These are phyloP conservation scores for Diceros bicornis DNA, from an alignment of 2,797 vertebrate genomes.

Conservation along the genomic window DNA sequence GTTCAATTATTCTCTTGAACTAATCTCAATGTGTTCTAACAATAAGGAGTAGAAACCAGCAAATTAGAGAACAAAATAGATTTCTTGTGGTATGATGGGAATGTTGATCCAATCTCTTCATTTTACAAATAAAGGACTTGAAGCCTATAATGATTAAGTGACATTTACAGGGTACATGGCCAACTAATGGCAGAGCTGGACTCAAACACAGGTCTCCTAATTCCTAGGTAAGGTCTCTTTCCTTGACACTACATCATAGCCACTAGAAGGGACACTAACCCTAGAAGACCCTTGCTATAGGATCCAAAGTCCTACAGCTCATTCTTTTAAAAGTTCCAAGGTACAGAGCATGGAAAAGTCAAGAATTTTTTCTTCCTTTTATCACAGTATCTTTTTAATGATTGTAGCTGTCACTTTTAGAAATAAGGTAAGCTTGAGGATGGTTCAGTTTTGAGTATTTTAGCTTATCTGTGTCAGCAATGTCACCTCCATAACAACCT, in stretches of 20 bases:
- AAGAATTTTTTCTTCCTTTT: background rate
- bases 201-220: background rate
- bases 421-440: slow-evolving; percentile 1
- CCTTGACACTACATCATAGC: background rate
- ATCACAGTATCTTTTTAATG: background rate
- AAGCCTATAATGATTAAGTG: background rate
- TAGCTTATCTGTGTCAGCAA: slow-evolving; percentile 80
- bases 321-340: background rate
- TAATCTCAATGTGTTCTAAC: background rate
- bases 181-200: background rate
- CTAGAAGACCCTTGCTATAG: background rate
- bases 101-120: background rate
- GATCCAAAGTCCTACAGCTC: background rate
- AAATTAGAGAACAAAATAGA: background rate
- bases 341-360: background rate
- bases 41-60: background rate
- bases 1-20: slow-evolving; percentile 1
- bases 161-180: background rate
- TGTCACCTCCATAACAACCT: slow-evolving; percentile 76
- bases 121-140: slow-evolving; percentile 18
- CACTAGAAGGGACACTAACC: background rate
- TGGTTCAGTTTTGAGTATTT: background rate
- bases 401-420: slow-evolving; percentile 69
- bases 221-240: background rate
- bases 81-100: background rate